Conservation (phyloP, 2,888 invertebrate genomes). For the Melipona beecheii region DNA sequence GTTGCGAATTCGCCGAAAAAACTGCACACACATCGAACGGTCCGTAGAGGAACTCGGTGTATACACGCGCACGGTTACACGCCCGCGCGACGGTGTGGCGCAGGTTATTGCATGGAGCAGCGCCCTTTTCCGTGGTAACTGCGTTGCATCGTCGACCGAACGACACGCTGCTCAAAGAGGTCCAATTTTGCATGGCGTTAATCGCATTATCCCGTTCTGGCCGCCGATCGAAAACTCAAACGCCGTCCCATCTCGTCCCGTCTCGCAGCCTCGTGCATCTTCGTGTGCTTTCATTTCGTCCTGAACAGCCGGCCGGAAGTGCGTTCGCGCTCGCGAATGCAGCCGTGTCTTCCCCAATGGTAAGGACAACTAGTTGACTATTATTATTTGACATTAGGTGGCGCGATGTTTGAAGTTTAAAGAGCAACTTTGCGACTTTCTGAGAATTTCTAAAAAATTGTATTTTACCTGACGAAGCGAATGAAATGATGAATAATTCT, state of each 20-base stretch:
- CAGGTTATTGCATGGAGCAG: constrained; percentile 69
- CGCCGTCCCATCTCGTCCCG: constrained; percentile 47
- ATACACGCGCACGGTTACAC: constrained; percentile 37
- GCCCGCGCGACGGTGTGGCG: constrained; percentile 36
- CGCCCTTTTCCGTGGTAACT: constrained; percentile 72
- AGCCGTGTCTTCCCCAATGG: constrained; percentile 2
- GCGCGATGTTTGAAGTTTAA: background rate
- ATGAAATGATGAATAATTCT: no score
- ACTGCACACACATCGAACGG: constrained; percentile 65
- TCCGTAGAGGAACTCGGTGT: constrained; percentile 3
- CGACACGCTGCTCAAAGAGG: constrained; percentile 78
- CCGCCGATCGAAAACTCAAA: constrained; percentile 72
- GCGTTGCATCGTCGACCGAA: constrained; percentile 72
- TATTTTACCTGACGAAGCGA: no score
- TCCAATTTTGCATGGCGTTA: constrained; percentile 78
- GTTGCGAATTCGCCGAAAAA: constrained; percentile 68
- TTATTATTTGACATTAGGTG: constrained; percentile 41
- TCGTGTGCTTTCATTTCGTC: constrained; percentile 51
- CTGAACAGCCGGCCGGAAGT: background rate
- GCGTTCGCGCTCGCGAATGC: constrained; percentile 11
- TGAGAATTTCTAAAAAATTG: no score
- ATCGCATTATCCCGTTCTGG: constrained; percentile 72
- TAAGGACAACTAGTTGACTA: constrained; percentile 35
- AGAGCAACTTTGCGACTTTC: background rate
- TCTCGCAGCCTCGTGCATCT: constrained; percentile 30